Percentiles rank a stretch among this genome's conserved stretches.
Evolutionary conservation across 1,140 invertebrate genomes (phyloP).

Genomic region (Lineus longissimus): DNA sequence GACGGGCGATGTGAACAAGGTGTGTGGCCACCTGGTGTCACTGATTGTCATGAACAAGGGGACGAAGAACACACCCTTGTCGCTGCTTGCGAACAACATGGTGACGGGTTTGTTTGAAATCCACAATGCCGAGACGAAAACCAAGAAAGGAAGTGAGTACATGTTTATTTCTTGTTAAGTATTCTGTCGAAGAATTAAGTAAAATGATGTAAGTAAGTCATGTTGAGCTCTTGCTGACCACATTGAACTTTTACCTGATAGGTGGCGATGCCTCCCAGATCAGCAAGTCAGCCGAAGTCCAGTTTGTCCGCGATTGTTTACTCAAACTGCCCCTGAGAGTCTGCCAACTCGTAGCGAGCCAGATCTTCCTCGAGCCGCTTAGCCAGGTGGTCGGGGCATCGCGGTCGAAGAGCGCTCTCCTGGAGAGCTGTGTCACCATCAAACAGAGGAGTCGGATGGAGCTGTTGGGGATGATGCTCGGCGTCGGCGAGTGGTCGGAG

Average conservation of each 20-base stretch:
- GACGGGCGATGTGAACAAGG: slow-evolving; percentile 16
- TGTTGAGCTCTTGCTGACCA: no score
- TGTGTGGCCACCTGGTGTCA: slow-evolving; percentile 45
- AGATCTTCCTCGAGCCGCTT: slow-evolving; percentile 49
- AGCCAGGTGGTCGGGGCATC: slow-evolving; percentile 44
- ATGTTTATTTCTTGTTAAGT: no score
- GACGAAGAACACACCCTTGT: slow-evolving; percentile 34
- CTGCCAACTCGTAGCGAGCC: slow-evolving; percentile 35
- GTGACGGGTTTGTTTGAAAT: slow-evolving; percentile 32
- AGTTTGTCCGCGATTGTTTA: slow-evolving; percentile 39
- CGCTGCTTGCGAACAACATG: slow-evolving; percentile 42
- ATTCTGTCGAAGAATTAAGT: no score
- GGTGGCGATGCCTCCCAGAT: no score
- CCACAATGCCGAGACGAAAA: slow-evolving; percentile 19
- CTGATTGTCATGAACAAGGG: slow-evolving; percentile 39
- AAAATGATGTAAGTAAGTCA: no score
- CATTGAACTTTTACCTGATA: no score
- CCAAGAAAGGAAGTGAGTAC: no score
- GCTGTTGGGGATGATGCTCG: slow-evolving; percentile 41
- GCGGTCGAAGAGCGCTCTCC: slow-evolving; percentile 38
- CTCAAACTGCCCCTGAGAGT: slow-evolving; percentile 34
- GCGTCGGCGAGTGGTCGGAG: slow-evolving; percentile 40
- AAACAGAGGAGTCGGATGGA: slow-evolving; percentile 15
- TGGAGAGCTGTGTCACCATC: slow-evolving; percentile 25
- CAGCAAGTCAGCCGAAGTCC: no score